Evolutionary conservation across 2,113 vertebrate genomes (phyloP).

Genomic region (Calidris pugnax): DNA sequence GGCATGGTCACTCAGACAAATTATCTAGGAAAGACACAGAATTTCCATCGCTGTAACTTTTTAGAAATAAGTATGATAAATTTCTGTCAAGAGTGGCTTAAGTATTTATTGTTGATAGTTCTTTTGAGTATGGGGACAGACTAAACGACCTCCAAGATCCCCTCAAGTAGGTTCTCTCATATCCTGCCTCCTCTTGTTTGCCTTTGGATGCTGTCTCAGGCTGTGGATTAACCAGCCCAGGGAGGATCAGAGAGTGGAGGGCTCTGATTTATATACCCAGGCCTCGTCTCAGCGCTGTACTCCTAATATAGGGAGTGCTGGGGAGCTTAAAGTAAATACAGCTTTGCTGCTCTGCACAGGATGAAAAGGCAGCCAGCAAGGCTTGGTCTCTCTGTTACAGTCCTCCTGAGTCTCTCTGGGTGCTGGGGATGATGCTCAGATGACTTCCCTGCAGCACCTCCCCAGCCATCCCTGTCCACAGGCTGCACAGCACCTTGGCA

Average conservation of each 20-base stretch:
- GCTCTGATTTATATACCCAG: neutral
- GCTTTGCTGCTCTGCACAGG: neutral
- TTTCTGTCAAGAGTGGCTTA: neutral
- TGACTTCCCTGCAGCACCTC: neutral
- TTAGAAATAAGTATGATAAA: neutral
- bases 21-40: neutral
- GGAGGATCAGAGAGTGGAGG: accelerated
- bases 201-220: neutral
- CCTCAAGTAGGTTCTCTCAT: neutral
- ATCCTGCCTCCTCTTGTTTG: neutral
- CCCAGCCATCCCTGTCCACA: accelerated
- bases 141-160: neutral
- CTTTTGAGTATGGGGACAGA: neutral
- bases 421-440: neutral
- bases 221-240: neutral
- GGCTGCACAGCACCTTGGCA: neutral
- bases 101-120: neutral
- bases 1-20: neutral
- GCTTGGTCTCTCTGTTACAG: neutral
- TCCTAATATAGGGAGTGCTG: neutral
- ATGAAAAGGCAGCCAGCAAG: neutral
- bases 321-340: neutral
- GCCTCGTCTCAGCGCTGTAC: accelerated
- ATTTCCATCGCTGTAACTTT: neutral
- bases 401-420: accelerated